Base-by-base conservation (phyloP, 2,113 vertebrate genomes). In the Colinus virginianus region DNA sequence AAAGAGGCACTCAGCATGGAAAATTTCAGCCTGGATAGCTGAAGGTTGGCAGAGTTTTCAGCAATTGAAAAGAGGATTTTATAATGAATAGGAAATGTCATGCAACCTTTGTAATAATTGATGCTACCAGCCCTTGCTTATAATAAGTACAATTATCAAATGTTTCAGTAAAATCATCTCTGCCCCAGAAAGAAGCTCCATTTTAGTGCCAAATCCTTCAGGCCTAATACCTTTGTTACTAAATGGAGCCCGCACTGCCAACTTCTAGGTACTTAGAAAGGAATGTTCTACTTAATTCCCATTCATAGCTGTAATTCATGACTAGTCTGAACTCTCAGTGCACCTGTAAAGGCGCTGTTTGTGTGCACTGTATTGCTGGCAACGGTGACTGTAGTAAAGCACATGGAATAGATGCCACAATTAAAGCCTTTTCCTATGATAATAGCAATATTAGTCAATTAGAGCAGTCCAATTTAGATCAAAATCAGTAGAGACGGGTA, bases 231-330 rank as follows among this genome's bases (percentile, higher is more conserved):
- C 92, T 92, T 90, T 34, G 4, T 94, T 94, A 43, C 83, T 89
- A 87, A 93, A 59, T 38, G 63, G 92, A 86, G 75, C 48, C 78
- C 87, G 0, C 0, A 84, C 34, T 96, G 90, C 93, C 95, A 96
- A 23, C n/a, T 69, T 90, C 80, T 53, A 94, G 95, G 84, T 84
- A 91, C 83, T 94, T 85, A 87, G 85, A 87, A 96, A 96, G 79
- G 92, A 97, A 96, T 96, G 96, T 92, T 95, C 90, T 90, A 19
- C n/a, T 94, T 93, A 86, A 77, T 88, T 96, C 46, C 88, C 90
- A 93, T 93, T 96, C 93, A 95, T 71, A 64, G 75, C 26, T 94
- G 90, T 94, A 87, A 91, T 93, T 96, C 78, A 69, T 84, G 79
- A 67, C 83, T 82, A 88, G 69, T 74, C 93, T 97, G 96, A 95